These are phyloP conservation scores for Ammodytes dubius DNA, from an alignment of 2,113 vertebrate species.

Conservation along the genomic window DNA sequence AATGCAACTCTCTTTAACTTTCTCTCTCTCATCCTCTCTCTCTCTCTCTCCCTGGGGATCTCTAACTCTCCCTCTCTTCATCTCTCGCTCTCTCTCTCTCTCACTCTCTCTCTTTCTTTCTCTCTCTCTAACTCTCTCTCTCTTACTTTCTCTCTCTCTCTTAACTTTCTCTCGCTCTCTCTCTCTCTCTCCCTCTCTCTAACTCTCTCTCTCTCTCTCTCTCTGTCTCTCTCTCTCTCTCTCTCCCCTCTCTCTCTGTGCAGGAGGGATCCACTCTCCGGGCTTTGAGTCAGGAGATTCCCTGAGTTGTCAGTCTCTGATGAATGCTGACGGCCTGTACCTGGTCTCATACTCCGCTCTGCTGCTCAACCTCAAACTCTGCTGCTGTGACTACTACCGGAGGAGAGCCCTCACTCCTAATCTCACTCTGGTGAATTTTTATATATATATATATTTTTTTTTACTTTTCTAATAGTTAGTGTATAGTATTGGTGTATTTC, in stretches of 20 bases:
- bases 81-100: neutral
- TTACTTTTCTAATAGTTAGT: too few species aligned
- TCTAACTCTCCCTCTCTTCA: too few species aligned
- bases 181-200: too few species aligned
- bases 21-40: neutral
- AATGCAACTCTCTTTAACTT: too few species aligned
- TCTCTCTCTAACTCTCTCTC: neutral
- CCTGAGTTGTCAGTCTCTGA: conserved; percentile 91
- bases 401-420: conserved; percentile 80
- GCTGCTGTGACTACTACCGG: conserved; percentile 91
- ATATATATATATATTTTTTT: too few species aligned
- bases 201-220: neutral
- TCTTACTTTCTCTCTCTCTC: neutral
- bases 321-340: conserved; percentile 97
- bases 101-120: neutral
- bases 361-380: conserved; percentile 95
- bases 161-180: neutral
- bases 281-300: conserved; percentile 88
- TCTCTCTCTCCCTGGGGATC: too few species aligned
- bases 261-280: conserved; percentile 93
- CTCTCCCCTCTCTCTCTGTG: neutral
- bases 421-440: conserved; percentile 74
- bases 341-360: conserved; percentile 92
- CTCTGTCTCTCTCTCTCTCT: neutral
- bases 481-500: too few species aligned